Evolutionary conservation across 2,113 vertebrate species (phyloP).

Genomic region (Lophotis ruficrista): DNA sequence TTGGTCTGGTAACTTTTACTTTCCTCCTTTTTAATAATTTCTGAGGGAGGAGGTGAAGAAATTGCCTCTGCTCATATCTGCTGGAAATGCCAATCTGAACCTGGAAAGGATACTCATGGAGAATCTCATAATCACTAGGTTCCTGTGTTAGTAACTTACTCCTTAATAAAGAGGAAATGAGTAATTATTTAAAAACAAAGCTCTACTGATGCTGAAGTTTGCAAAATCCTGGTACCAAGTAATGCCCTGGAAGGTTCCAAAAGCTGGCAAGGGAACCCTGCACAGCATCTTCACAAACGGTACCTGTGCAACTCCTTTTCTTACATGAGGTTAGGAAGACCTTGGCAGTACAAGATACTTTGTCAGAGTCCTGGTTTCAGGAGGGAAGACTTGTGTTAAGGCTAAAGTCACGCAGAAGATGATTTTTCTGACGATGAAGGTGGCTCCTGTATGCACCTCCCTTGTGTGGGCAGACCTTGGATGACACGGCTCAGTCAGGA

Average conservation of each 20-base stretch:
- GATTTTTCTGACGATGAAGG: background rate
- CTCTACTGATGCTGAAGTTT: background rate
- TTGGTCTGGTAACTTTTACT: background rate
- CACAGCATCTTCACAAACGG: background rate
- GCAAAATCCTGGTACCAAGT: background rate
- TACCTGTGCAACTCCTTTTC: background rate
- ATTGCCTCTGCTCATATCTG: background rate
- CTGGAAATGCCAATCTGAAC: background rate
- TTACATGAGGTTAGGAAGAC: background rate
- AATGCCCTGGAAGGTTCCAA: background rate
- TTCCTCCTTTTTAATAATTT: slow-evolving; percentile 2
- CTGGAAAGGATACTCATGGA: background rate
- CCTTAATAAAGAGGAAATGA: background rate
- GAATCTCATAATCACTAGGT: background rate
- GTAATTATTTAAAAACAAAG: background rate
- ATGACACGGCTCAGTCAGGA: background rate
- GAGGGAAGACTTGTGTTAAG: background rate
- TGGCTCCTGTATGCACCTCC: background rate
- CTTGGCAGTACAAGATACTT: background rate
- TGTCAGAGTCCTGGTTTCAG: background rate
- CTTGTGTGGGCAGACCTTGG: background rate
- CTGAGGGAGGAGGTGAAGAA: background rate
- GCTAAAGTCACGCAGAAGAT: slow-evolving; percentile 10
- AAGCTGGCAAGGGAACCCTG: background rate
- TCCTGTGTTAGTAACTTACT: background rate